Evolutionary conservation across 2,888 invertebrate genomes (phyloP).

Genomic region (Microplitis manilae): DNA sequence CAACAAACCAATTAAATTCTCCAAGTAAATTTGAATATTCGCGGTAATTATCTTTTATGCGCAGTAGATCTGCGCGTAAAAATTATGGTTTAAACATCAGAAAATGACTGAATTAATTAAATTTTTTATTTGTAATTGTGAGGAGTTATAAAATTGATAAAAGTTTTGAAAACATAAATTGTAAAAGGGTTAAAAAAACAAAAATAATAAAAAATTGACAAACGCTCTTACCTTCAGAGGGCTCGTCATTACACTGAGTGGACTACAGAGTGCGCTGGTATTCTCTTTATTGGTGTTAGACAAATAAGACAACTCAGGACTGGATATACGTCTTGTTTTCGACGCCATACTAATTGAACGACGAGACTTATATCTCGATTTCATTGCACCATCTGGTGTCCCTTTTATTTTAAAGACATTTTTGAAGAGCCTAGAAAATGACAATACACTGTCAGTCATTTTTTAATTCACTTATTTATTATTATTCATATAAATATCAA

Average conservation of each 20-base stretch:
- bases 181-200: not conserved
- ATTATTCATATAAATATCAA: not conserved
- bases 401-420: constrained; percentile 65
- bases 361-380: constrained; percentile 52
- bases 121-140: too few relatives aligned
- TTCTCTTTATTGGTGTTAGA: constrained; percentile 62
- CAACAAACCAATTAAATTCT: too few relatives aligned
- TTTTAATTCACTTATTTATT: not conserved
- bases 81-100: too few relatives aligned
- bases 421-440: constrained; percentile 61
- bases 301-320: constrained; percentile 56
- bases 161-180: not conserved
- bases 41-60: too few relatives aligned
- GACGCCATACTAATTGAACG: constrained; percentile 61
- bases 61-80: too few relatives aligned
- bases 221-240: constrained; percentile 62
- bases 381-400: constrained; percentile 62
- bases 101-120: too few relatives aligned
- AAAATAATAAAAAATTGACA: constrained; percentile 3
- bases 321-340: constrained; percentile 52
- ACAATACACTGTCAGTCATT: constrained; percentile 8
- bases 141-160: too few relatives aligned
- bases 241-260: constrained; percentile 52
- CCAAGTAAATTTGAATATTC: too few relatives aligned
- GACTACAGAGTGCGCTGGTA: constrained; percentile 55